phyloP scores from a whole-genome alignment of 1,140 invertebrate species.

The Cotesia glomerata region DNA sequence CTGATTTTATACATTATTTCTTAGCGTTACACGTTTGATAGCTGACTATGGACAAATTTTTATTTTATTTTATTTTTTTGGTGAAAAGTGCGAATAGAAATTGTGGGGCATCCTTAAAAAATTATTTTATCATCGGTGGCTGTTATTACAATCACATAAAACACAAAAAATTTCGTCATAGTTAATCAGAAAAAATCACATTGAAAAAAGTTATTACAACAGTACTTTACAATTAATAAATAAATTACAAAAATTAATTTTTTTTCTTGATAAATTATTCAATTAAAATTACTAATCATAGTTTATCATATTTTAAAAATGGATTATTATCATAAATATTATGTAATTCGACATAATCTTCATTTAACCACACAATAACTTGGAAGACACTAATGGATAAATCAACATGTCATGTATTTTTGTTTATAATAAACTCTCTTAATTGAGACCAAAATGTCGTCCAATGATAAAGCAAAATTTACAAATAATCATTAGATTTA shows the following conservation, averaged over 20 bases:
- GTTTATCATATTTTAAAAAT: neutral
- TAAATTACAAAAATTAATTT: conserved; percentile 31
- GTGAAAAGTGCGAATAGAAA: conserved; percentile 8
- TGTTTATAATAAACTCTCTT: neutral
- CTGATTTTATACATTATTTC: neutral
- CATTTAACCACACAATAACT: conserved; percentile 26
- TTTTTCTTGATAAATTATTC: neutral
- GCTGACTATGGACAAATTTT: conserved; percentile 1
- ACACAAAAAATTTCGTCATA: conserved; percentile 12
- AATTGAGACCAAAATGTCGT: neutral
- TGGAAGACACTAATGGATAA: conserved; percentile 46
- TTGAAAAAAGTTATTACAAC: neutral
- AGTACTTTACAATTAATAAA: neutral
- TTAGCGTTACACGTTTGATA: neutral
- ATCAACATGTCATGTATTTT: neutral
- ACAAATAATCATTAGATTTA: conserved; percentile 5
- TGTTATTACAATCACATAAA: conserved; percentile 4
- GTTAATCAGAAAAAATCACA: neutral
- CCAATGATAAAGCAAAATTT: conserved; percentile 17
- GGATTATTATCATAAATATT: neutral
- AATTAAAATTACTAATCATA: neutral
- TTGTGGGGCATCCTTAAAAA: conserved; percentile 14
- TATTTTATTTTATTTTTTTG: neutral
- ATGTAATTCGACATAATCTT: conserved; percentile 1
- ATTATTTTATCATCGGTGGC: conserved; percentile 22